Evolutionary conservation across 2,113 vertebrate species (phyloP).

Genomic region (Accipiter cooperii): DNA sequence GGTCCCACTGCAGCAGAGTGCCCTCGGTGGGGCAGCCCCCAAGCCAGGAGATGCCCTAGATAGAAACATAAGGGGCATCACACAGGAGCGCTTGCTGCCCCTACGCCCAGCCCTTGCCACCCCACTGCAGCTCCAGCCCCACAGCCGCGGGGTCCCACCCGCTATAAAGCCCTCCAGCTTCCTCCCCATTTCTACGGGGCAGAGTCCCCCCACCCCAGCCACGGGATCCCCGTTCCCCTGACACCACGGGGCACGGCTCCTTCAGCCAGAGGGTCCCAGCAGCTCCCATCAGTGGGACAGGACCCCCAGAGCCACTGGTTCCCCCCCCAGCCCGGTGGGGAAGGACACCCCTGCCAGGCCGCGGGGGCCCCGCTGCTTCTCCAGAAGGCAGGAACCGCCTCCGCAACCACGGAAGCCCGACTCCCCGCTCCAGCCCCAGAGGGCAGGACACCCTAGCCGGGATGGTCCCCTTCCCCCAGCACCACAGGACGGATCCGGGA

Average conservation of each 20-base stretch:
- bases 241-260: background rate
- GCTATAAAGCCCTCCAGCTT: rapidly evolving
- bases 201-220: rapidly evolving
- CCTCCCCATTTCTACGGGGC: rapidly evolving
- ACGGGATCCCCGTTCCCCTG: too few species aligned
- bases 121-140: background rate
- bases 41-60: background rate
- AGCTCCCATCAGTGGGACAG: background rate
- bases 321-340: rapidly evolving
- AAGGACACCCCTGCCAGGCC: too few species aligned
- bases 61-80: rapidly evolving
- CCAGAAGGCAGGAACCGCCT: background rate
- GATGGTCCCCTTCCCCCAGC: rapidly evolving
- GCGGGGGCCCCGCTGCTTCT: too few species aligned
- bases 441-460: too few species aligned
- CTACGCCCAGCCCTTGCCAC: background rate
- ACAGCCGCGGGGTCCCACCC: rapidly evolving
- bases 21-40: background rate
- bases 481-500: rapidly evolving
- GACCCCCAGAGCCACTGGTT: rapidly evolving
- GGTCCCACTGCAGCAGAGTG: background rate
- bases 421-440: background rate
- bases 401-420: background rate
- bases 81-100: rapidly evolving
- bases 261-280: background rate